Evolutionary conservation across 2,113 vertebrate genomes (phyloP).

Genomic region (Phaethornis superciliosus): DNA sequence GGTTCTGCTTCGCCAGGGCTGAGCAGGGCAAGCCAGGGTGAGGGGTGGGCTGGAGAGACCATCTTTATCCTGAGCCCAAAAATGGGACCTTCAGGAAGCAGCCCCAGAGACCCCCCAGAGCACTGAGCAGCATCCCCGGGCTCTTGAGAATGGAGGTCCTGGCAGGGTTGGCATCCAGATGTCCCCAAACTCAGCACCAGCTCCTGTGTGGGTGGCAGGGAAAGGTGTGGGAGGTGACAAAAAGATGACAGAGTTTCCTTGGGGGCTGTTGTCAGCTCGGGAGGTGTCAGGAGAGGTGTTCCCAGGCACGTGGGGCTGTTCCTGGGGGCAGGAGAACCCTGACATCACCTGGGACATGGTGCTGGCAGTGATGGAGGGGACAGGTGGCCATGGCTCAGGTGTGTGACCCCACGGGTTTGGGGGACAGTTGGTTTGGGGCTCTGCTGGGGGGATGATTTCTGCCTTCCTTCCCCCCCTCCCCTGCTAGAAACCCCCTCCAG

Average conservation of each 20-base stretch:
- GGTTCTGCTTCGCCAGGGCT: background rate
- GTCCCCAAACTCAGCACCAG: background rate
- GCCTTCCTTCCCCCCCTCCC: too few species aligned
- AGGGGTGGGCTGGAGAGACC: background rate
- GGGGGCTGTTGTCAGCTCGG: background rate
- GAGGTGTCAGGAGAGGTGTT: background rate
- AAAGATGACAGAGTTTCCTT: background rate
- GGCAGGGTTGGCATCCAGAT: background rate
- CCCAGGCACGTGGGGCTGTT: background rate
- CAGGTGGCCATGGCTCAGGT: background rate
- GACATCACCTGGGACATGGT: background rate
- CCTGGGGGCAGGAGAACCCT: background rate
- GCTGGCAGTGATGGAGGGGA: background rate
- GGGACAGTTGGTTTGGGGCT: background rate
- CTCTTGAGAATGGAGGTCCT: rapidly evolving
- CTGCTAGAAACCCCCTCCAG: background rate
- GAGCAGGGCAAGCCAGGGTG: rapidly evolving
- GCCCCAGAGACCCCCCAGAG: background rate
- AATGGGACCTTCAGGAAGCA: background rate
- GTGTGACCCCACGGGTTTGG: background rate
- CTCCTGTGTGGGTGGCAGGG: background rate
- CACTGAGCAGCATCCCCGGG: background rate
- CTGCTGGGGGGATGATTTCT: background rate
- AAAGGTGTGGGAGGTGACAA: background rate
- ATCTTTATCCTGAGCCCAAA: background rate